Percentiles rank a stretch among this genome's conserved stretches.
Conservation (phyloP, 1,140 invertebrate genomes). For the Nautilus pompilius region DNA sequence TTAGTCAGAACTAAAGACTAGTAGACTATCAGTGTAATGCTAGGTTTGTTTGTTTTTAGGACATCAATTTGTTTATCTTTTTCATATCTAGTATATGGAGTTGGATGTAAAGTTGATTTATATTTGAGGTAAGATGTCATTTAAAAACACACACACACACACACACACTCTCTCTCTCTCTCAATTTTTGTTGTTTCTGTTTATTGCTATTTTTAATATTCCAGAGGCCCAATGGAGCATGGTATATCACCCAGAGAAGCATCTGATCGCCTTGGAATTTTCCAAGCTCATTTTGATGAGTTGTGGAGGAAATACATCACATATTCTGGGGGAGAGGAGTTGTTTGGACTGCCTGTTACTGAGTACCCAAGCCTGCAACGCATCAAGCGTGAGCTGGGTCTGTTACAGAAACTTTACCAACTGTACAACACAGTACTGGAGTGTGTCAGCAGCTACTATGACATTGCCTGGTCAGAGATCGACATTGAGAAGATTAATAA, state of each 20-base stretch:
- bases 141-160: too few species aligned
- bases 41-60: too few species aligned
- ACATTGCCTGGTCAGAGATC: conserved; percentile 93
- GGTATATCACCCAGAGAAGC: conserved; percentile 87
- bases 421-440: conserved; percentile 96
- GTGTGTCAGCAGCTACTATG: conserved; percentile 91
- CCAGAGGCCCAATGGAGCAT: conserved; percentile 83
- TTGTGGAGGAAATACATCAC: conserved; percentile 92
- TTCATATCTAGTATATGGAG: too few species aligned
- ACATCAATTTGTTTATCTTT: too few species aligned
- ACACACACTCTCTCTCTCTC: too few species aligned
- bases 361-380: conserved; percentile 90
- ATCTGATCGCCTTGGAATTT: conserved; percentile 87
- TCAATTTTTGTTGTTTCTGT: not conserved
- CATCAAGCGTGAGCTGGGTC: conserved; percentile 88
- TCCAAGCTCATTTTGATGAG: conserved; percentile 89
- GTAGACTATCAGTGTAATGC: too few species aligned
- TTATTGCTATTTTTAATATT: too few species aligned
- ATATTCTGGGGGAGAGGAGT: conserved; percentile 89
- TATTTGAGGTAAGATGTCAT: too few species aligned
- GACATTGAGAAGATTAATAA: conserved; percentile 98
- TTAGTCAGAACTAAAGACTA: too few species aligned
- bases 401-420: conserved; percentile 93
- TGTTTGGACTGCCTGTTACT: conserved; percentile 86
- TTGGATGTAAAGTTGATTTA: too few species aligned